Conservation (phyloP, 2,113 vertebrate genomes). For the Toxotes chatareus region DNA sequence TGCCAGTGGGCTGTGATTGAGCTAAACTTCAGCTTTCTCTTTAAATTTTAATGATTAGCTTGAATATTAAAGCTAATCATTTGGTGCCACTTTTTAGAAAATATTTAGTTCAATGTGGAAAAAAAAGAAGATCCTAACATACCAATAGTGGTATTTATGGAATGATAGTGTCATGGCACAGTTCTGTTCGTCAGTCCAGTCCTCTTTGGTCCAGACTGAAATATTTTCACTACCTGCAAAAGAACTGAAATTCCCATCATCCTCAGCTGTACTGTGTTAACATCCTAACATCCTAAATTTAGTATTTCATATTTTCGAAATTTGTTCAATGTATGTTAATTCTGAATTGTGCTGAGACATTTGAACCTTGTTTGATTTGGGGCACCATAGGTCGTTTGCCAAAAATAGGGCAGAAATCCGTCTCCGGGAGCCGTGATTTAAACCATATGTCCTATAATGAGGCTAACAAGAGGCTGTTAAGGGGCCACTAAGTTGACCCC, state of each 20-base stretch:
- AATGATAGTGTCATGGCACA: neutral
- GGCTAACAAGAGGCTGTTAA: constrained; percentile 88
- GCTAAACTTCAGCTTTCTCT: neutral
- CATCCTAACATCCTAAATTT: neutral
- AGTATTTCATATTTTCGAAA: neutral
- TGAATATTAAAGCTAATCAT: neutral
- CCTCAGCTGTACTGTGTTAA: neutral
- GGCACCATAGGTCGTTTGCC: constrained; percentile 64
- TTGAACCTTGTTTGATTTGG: constrained; percentile 74
- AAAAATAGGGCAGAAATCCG: constrained; percentile 73
- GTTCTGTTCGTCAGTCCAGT: neutral
- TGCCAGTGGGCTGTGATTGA: neutral
- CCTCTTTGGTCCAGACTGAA: neutral
- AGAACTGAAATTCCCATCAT: neutral
- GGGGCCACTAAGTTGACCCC: constrained; percentile 83
- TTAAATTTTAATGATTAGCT: neutral
- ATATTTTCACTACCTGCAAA: neutral
- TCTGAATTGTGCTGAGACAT: neutral
- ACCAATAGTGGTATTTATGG: neutral
- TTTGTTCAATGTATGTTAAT: neutral
- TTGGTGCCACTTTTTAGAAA: neutral
- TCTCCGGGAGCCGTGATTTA: constrained; percentile 87
- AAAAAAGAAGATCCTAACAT: neutral
- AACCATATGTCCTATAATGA: constrained; percentile 92
- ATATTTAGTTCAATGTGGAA: neutral